Percentiles rank a stretch among this genome's conserved stretches.
These are phyloP conservation scores for Teleopsis dalmanni DNA, from an alignment of 1,140 invertebrate genomes.

Conservation along the genomic window DNA sequence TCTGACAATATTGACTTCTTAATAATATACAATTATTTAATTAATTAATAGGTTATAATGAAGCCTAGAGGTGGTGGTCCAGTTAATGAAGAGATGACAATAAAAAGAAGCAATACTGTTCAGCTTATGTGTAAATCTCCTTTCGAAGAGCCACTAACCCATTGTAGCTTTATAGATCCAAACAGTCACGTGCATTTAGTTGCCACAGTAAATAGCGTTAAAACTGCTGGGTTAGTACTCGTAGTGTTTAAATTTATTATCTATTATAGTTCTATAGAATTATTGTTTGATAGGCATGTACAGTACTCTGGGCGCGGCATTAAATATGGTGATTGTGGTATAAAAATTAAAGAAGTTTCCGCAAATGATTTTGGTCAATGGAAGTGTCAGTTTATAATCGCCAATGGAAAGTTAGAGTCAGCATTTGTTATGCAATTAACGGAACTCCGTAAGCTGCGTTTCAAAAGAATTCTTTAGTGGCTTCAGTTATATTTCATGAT, in stretches of 20 bases:
- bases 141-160: conserved; percentile 13
- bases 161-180: conserved; percentile 16
- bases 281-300: conserved; percentile 6
- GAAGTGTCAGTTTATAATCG: conserved; percentile 14
- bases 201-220: conserved; percentile 9
- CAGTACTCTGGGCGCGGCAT: conserved; percentile 15
- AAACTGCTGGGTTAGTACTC: conserved; percentile 12
- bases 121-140: conserved; percentile 13
- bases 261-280: no score
- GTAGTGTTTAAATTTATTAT: no score
- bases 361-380: conserved; percentile 12
- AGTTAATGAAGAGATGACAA: conserved; percentile 6
- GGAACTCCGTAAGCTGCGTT: conserved; percentile 15
- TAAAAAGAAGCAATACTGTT: conserved; percentile 3
- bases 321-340: conserved; percentile 12
- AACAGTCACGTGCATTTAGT: conserved; percentile 11
- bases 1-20: not conserved
- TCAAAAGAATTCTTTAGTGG: conserved; percentile 15
- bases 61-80: conserved; percentile 11
- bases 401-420: not conserved
- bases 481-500: not conserved
- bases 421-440: conserved; percentile 8
- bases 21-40: not conserved
- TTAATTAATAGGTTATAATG: conserved; percentile 11
- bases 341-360: conserved; percentile 5